phyloP scores from a whole-genome alignment of 1,140 invertebrate species.

The Pogonomyrmex barbatus region DNA sequence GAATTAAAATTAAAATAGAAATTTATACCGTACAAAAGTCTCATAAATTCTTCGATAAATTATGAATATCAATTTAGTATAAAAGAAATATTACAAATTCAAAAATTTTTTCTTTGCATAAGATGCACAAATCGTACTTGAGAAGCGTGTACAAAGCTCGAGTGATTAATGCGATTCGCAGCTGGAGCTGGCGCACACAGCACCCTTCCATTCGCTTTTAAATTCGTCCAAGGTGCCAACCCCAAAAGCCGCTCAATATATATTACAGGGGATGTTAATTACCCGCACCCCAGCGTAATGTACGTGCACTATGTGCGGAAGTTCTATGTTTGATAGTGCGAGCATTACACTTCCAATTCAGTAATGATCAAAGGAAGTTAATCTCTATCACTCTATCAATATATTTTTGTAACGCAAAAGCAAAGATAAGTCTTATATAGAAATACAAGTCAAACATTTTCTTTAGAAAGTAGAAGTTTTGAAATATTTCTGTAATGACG shows the following conservation, averaged over 20 bases:
- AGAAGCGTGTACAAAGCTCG: slow-evolving; percentile 62
- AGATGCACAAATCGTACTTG: slow-evolving; percentile 16
- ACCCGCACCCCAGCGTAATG: slow-evolving; percentile 69
- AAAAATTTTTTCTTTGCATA: slow-evolving; percentile 28
- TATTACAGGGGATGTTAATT: slow-evolving; percentile 83
- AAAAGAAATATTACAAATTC: background rate
- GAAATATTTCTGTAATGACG: slow-evolving; percentile 1
- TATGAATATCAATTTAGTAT: slow-evolving; percentile 4
- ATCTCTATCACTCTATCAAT: background rate
- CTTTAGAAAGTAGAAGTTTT: background rate
- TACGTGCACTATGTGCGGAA: slow-evolving; percentile 27
- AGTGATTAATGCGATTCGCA: slow-evolving; percentile 85
- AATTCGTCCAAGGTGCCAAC: slow-evolving; percentile 78
- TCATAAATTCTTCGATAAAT: background rate
- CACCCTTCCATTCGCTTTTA: slow-evolving; percentile 75
- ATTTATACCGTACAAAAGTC: background rate
- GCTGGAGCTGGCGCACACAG: slow-evolving; percentile 81
- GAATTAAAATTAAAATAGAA: slow-evolving; percentile 19
- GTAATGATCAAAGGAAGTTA: slow-evolving; percentile 19
- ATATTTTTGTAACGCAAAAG: background rate
- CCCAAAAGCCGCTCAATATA: slow-evolving; percentile 81
- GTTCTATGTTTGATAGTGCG: slow-evolving; percentile 14
- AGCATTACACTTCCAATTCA: background rate
- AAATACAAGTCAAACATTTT: background rate
- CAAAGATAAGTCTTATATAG: background rate